These are phyloP conservation scores for Peribatodes rhomboidaria DNA, from an alignment of 2,888 invertebrate genomes.

Conservation along the genomic window DNA sequence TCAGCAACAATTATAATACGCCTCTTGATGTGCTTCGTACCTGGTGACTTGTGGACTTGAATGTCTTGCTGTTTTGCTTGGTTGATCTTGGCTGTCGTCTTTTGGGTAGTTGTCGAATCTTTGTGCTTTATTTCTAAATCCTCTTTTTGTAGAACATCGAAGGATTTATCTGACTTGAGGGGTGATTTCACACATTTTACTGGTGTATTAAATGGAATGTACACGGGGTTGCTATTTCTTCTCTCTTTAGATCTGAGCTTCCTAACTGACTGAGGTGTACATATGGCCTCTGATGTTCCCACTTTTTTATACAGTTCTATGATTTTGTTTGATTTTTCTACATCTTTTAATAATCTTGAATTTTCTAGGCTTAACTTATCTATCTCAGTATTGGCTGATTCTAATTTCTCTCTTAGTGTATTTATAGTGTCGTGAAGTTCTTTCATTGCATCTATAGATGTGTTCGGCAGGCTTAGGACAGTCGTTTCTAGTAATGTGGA, in stretches of 20 bases:
- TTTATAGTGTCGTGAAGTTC: not conserved
- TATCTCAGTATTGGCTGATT: slow-evolving; percentile 6
- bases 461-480: not conserved
- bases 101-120: not conserved
- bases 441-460: not conserved
- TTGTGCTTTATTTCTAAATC: not conserved
- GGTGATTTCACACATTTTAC: not conserved
- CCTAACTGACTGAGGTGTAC: not conserved
- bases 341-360: not conserved
- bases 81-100: not conserved
- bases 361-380: slow-evolving; percentile 13
- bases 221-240: not conserved
- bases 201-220: not conserved
- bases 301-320: slow-evolving; percentile 15
- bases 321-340: no score
- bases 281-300: not conserved
- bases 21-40: not conserved
- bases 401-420: slow-evolving; percentile 4
- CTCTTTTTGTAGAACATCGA: not conserved
- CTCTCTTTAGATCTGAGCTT: not conserved
- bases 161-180: not conserved
- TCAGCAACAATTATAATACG: not conserved
- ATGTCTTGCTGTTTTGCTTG: no score
- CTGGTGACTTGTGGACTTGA: no score
- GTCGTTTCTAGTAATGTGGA: not conserved